Evolutionary conservation across 2,113 vertebrate species (phyloP).

Genomic region (Sphyrna mokarran): DNA sequence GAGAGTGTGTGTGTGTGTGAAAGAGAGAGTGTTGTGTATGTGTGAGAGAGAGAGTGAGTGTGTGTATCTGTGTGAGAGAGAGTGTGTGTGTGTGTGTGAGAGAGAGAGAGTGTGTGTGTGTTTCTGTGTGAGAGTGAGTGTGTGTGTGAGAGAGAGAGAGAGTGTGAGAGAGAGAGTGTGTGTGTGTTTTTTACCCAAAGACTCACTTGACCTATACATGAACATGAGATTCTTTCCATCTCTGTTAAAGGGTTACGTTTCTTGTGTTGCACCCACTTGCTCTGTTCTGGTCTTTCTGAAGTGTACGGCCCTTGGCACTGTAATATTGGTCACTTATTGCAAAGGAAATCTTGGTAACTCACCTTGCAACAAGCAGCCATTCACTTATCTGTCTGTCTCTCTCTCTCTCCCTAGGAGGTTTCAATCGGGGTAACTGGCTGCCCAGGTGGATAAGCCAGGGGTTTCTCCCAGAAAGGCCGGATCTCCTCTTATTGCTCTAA

Average conservation of each 20-base stretch:
- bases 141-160: too few species aligned
- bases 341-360: not conserved
- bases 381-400: slow-evolving; percentile 2
- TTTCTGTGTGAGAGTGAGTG: too few species aligned
- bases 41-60: too few species aligned
- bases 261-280: not conserved
- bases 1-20: too few species aligned
- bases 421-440: slow-evolving; percentile 7
- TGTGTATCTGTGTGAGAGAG: too few species aligned
- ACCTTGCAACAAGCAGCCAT: not conserved
- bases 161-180: too few species aligned
- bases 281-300: not conserved
- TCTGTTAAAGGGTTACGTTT: not conserved
- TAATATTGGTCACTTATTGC: not conserved
- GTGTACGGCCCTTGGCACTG: not conserved
- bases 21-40: too few species aligned
- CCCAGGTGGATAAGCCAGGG: not conserved
- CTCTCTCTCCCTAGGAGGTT: slow-evolving; percentile 9
- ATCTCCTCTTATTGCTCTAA: not conserved
- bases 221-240: not conserved
- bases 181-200: not conserved
- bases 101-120: too few species aligned
- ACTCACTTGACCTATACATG: not conserved
- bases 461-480: not conserved
- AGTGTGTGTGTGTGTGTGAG: too few species aligned